These are phyloP conservation scores for Hycleus cichorii DNA, from an alignment of 1,140 invertebrate genomes.

Conservation along the genomic window DNA sequence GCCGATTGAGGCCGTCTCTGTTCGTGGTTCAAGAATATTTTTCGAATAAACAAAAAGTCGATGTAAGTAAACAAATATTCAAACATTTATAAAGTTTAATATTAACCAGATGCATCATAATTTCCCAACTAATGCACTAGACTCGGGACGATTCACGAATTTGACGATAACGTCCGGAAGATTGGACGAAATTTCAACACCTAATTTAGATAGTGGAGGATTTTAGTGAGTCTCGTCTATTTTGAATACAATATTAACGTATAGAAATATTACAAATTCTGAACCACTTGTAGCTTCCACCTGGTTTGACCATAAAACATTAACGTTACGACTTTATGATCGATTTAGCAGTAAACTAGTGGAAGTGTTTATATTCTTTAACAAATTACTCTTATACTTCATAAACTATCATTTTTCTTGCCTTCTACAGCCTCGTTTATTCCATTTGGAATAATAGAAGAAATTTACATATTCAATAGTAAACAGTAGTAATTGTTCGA, in stretches of 20 bases:
- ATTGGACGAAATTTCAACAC: too few relatives aligned
- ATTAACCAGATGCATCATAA: conserved; percentile 9
- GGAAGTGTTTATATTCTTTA: conserved; percentile 35
- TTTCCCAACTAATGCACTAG: too few relatives aligned
- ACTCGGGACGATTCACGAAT: too few relatives aligned
- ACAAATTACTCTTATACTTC: conserved; percentile 30
- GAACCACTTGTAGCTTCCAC: conserved; percentile 32
- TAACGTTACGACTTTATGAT: conserved; percentile 37
- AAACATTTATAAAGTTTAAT: conserved; percentile 18
- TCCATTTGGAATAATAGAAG: too few relatives aligned
- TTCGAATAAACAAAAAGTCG: conserved; percentile 18
- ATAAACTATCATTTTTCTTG: conserved; percentile 20
- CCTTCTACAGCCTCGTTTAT: too few relatives aligned
- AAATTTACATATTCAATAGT: too few relatives aligned
- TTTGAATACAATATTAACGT: background rate
- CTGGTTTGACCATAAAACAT: conserved; percentile 34
- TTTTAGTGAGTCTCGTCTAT: too few relatives aligned
- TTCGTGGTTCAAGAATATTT: background rate
- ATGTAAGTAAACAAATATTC: conserved; percentile 17
- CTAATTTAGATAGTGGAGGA: too few relatives aligned
- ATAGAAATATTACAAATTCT: conserved; percentile 15
- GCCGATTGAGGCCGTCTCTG: conserved; percentile 10
- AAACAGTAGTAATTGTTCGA: too few relatives aligned
- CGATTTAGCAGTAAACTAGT: conserved; percentile 35
- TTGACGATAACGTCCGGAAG: too few relatives aligned